phyloP scores from a whole-genome alignment of 2,797 vertebrate species.

The Liasis olivaceus region DNA sequence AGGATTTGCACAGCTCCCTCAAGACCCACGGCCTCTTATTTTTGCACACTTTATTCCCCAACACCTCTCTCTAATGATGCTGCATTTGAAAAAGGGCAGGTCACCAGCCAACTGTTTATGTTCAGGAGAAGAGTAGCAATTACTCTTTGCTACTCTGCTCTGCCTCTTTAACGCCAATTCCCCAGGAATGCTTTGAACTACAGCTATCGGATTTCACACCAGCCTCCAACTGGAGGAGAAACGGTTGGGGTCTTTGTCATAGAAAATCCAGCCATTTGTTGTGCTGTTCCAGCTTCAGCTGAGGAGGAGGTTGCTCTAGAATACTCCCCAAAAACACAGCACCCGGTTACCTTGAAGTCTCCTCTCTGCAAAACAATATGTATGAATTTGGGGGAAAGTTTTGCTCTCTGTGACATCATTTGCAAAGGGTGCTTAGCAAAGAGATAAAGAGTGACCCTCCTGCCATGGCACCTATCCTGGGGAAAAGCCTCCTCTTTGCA shows the following conservation, averaged over 20 bases:
- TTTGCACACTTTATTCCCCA: neutral
- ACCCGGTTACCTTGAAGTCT: neutral
- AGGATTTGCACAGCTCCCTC: neutral
- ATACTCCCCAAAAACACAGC: neutral
- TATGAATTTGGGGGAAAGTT: neutral
- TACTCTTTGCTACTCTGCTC: neutral
- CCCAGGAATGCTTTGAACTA: neutral
- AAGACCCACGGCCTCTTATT: neutral
- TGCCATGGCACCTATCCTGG: neutral
- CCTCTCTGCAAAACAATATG: neutral
- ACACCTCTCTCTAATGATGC: neutral
- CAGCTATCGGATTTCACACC: neutral
- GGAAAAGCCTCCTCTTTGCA: neutral
- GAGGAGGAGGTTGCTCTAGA: neutral
- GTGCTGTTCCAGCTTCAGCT: neutral
- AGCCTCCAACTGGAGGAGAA: neutral
- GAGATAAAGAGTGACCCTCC: neutral
- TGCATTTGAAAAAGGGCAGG: neutral
- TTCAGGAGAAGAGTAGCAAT: constrained; percentile 1
- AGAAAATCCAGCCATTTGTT: neutral
- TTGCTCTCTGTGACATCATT: neutral
- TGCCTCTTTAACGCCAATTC: neutral
- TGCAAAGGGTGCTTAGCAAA: neutral
- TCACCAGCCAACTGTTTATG: neutral
- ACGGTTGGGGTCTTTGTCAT: neutral